Conservation (phyloP, 2,797 vertebrate species). For the Perodicticus potto region DNA sequence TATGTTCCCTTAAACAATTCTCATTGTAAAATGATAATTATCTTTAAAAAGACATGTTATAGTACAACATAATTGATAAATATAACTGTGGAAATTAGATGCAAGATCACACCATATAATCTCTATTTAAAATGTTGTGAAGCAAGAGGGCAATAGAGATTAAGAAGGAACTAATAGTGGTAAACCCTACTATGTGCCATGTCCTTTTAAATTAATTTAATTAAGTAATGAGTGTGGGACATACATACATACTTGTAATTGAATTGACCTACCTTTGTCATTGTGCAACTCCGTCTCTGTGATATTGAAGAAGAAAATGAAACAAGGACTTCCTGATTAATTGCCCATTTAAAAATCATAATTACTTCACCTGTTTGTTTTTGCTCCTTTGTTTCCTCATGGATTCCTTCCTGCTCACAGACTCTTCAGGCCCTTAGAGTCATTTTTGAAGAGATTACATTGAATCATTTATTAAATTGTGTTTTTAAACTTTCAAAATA, state of each 20-base stretch:
- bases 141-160: not conserved
- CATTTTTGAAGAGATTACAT: slow-evolving; percentile 58
- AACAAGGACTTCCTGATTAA: slow-evolving; percentile 50
- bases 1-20: not conserved
- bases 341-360: slow-evolving; percentile 45
- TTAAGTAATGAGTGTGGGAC: not conserved
- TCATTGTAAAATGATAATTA: not conserved
- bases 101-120: not conserved
- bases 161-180: not conserved
- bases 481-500: slow-evolving; percentile 74
- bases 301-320: not conserved
- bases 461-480: slow-evolving; percentile 76
- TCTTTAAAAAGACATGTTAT: not conserved
- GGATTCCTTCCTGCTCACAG: slow-evolving; percentile 30
- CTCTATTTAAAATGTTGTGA: slow-evolving; percentile 25
- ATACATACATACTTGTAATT: not conserved
- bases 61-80: not conserved
- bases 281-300: not conserved
- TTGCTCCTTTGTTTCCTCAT: not conserved
- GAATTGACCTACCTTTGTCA: slow-evolving; percentile 21
- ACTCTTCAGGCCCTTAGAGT: not conserved
- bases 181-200: not conserved
- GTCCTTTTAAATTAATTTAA: not conserved
- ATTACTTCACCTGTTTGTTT: slow-evolving; percentile 49
- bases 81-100: not conserved